Evolutionary conservation across 2,888 invertebrate genomes (phyloP), one percentile per base, ranked within the genome.

Genomic region (Willowsia nigromaculata): DNA sequence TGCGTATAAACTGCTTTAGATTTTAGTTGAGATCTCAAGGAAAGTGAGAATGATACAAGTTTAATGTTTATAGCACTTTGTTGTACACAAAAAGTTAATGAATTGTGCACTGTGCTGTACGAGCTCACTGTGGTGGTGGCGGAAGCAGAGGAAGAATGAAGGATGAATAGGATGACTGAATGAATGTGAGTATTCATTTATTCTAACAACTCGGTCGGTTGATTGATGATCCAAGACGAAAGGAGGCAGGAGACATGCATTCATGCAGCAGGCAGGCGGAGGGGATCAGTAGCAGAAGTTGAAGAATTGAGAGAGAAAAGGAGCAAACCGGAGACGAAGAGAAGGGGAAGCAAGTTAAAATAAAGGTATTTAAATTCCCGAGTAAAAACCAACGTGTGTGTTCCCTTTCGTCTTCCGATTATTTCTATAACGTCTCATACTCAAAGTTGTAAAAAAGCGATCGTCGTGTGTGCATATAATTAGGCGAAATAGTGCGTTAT

Each of bases 181-280:
- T 68, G 68, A 68, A 68, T 68, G 68, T 68, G 68, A 68, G 53
- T 87, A 85, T 87, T 88, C 88, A 88, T 88, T 88, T 88, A 88
- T 82, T 88, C 88, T 74, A 68, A 68, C 47, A 76, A 82, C 82
- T 68, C 37, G 74, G 37, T 68, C 40, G 53, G 25, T 88, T 88
- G 88, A 88, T 88, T 88, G 88, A 88, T 88, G 88, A 88, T 88
- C 88, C 82, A 88, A 80, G 87, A 87, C 80, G 87, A 62, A 59
- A 47, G 76, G 74, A 59, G 68, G 68, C 68, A 68, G 18, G 68
- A 11, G 68, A 33, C 37, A 68, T 62, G 62, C 62, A 62, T 62
- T n/a, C 62, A 62, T 13, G 15, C 27, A n/a, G 30, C 62, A 59
- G 59, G 59, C 59, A 62, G 9, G n/a, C n/a, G n/a, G n/a, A n/a